A percentile compares a stretch with the other conserved stretches of the same genome.
These are phyloP conservation scores for Thelaira solivaga DNA, from an alignment of 2,888 invertebrate species.

Conservation along the genomic window DNA sequence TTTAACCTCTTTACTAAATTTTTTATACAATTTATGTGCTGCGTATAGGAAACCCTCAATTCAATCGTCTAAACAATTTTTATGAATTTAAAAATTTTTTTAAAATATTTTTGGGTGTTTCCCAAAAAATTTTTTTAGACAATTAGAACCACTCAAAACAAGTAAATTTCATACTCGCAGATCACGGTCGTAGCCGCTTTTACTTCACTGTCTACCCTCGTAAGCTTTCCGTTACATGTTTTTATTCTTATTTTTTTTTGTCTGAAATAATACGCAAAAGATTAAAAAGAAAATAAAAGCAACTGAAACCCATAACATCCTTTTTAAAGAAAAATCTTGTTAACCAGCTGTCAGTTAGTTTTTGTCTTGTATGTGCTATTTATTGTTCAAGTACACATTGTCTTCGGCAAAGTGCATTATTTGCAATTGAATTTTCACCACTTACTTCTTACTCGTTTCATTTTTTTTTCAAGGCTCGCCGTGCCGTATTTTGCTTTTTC, in stretches of 20 bases:
- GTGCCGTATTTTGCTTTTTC: constrained; percentile 31
- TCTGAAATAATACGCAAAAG: constrained; percentile 16
- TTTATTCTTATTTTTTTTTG: neutral
- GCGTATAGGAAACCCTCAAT: too few relatives aligned
- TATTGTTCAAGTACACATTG: constrained; percentile 44
- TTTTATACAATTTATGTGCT: too few relatives aligned
- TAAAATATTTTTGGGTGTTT: too few relatives aligned
- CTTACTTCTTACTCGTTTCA: constrained; percentile 30
- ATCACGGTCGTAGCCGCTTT: too few relatives aligned
- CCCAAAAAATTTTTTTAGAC: too few relatives aligned
- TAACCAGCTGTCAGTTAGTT: constrained; percentile 58
- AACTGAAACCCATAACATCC: constrained; percentile 51
- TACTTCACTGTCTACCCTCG: too few relatives aligned
- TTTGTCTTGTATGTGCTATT: constrained; percentile 46
- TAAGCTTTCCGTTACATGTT: too few relatives aligned
- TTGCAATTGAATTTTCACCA: constrained; percentile 71
- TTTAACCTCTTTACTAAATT: too few relatives aligned
- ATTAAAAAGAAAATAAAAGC: neutral
- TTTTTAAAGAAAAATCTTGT: constrained; percentile 57
- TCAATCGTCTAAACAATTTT: too few relatives aligned
- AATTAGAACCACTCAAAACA: too few relatives aligned
- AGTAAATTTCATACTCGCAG: too few relatives aligned
- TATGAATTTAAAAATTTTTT: too few relatives aligned
- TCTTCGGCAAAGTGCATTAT: constrained; percentile 69
- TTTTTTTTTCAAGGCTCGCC: neutral